A percentile compares a stretch with the other conserved stretches of the same genome.
phyloP scores from a whole-genome alignment of 2,888 invertebrate genomes.

The Labia minor region DNA sequence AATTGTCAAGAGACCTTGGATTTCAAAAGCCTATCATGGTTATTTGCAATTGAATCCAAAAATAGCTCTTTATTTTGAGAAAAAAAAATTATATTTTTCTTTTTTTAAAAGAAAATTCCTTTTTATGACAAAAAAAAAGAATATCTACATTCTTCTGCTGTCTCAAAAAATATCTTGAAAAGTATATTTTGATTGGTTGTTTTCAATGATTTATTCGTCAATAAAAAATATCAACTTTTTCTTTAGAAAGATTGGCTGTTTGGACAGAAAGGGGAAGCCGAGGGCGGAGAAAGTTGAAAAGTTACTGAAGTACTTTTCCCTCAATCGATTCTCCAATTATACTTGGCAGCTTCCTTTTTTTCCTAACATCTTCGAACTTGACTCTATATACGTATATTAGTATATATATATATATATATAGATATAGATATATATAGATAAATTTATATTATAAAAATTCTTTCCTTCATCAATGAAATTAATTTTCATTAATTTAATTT shows the following conservation, averaged over 20 bases:
- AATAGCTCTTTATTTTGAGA: not conserved
- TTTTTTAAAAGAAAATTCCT: not conserved
- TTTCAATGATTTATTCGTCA: slow-evolving; percentile 7
- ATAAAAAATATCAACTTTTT: slow-evolving; percentile 13
- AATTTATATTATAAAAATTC: not conserved
- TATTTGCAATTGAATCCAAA: not conserved
- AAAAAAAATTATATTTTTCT: not conserved
- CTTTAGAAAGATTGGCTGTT: not conserved
- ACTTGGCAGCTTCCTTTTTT: not conserved
- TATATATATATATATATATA: too few relatives aligned
- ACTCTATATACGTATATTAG: not conserved
- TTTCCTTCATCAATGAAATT: not conserved
- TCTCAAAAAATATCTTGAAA: slow-evolving; percentile 1
- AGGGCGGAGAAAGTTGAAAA: slow-evolving; percentile 3
- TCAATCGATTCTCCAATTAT: slow-evolving; percentile 8
- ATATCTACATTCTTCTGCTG: slow-evolving; percentile 8
- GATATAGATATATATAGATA: too few relatives aligned
- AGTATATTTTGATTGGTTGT: slow-evolving; percentile 13
- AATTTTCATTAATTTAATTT: not conserved
- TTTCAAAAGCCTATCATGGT: slow-evolving; percentile 1
- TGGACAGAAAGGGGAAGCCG: not conserved
- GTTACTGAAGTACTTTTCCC: slow-evolving; percentile 5
- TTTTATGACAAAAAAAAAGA: not conserved
- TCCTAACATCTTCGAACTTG: not conserved
- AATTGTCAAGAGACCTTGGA: not conserved